Evolutionary conservation across 2,113 vertebrate species (phyloP).

Genomic region (Oryzias javanicus): DNA sequence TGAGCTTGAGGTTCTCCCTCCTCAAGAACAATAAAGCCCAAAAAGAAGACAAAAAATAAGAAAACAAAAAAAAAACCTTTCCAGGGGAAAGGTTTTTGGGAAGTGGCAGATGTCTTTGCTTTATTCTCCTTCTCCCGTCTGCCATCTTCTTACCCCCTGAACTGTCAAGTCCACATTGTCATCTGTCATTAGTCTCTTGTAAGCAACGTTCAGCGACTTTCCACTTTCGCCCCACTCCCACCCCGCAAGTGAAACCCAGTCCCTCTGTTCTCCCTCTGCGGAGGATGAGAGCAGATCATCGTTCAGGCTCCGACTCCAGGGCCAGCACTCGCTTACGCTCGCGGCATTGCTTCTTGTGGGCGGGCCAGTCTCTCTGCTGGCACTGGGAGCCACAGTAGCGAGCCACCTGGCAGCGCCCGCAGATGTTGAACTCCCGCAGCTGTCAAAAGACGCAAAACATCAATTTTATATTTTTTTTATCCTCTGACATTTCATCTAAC

Average conservation of each 20-base stretch:
- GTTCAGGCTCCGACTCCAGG: constrained; percentile 92
- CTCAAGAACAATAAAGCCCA: constrained; percentile 43
- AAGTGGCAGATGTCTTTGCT: constrained; percentile 61
- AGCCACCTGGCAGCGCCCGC: constrained; percentile 95
- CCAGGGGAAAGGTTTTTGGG: constrained; percentile 72
- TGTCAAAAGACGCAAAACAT: constrained; percentile 38
- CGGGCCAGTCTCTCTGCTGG: constrained; percentile 98
- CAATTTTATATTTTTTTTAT: background rate
- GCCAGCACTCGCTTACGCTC: constrained; percentile 91
- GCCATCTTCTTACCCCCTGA: constrained; percentile 27
- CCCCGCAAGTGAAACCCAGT: constrained; percentile 48
- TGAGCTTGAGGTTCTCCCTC: constrained; percentile 66
- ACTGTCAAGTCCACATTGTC: constrained; percentile 52
- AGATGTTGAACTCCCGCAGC: constrained; percentile 96
- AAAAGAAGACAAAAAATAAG: constrained; percentile 26
- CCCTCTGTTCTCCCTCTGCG: constrained; percentile 12
- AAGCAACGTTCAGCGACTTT: constrained; percentile 27
- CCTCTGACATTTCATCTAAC: background rate
- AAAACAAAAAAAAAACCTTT: constrained; percentile 30
- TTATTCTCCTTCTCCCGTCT: constrained; percentile 37
- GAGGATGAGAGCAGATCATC: constrained; percentile 66
- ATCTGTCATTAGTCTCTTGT: constrained; percentile 56
- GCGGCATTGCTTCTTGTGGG: constrained; percentile 98
- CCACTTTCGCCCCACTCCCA: constrained; percentile 30
- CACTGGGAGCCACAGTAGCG: constrained; percentile 98